These are phyloP conservation scores for Delphinus delphis DNA, from an alignment of 2,113 vertebrate species.

Conservation along the genomic window DNA sequence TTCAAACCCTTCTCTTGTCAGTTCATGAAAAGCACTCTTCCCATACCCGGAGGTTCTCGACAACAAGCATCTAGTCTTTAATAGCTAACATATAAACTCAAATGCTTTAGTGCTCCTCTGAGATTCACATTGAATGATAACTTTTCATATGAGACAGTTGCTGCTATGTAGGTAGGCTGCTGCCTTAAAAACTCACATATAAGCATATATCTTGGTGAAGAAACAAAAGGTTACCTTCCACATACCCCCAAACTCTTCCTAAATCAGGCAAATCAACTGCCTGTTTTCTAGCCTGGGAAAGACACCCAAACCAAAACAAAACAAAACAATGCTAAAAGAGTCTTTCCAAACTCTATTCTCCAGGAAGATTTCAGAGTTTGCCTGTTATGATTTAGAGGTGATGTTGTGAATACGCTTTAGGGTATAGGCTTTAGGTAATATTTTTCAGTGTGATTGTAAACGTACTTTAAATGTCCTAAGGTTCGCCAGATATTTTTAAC, in stretches of 20 bases:
- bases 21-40: conserved; percentile 63
- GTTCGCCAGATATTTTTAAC: not conserved
- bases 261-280: not conserved
- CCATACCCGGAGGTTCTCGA: conserved; percentile 49
- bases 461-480: not conserved
- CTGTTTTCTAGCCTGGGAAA: not conserved
- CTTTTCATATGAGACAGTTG: conserved; percentile 18
- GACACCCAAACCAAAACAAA: not conserved
- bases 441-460: not conserved
- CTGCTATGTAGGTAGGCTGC: not conserved
- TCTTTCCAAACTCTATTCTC: not conserved
- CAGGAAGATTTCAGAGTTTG: not conserved
- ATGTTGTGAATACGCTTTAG: not conserved
- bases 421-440: not conserved
- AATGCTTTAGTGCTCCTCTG: conserved; percentile 44
- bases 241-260: not conserved
- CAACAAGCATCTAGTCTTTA: conserved; percentile 65
- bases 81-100: conserved; percentile 57
- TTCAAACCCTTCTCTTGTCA: conserved; percentile 59
- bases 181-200: not conserved
- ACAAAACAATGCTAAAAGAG: not conserved
- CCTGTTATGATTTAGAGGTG: not conserved
- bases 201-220: not conserved
- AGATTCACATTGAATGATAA: conserved; percentile 55
- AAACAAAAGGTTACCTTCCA: not conserved